Conservation (phyloP, 1,140 invertebrate genomes). For the Diuraphis noxia region DNA sequence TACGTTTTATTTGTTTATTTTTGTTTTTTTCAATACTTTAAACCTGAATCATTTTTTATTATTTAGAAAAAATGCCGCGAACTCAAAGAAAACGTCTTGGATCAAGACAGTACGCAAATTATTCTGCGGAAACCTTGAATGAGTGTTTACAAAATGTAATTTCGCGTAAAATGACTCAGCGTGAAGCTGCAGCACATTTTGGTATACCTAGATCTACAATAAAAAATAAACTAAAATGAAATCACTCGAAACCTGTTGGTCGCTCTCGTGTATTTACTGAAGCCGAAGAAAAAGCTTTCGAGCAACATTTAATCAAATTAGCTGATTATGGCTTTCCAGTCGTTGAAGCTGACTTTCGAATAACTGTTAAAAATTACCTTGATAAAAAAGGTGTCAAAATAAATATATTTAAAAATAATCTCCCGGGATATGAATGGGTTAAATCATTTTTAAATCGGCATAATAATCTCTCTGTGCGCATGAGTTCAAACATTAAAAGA, state of each 20-base stretch:
- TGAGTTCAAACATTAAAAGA: constrained; percentile 54
- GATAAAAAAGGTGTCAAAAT: constrained; percentile 37
- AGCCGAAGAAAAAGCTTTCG: constrained; percentile 42
- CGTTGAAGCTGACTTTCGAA: constrained; percentile 16
- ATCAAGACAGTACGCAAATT: not conserved
- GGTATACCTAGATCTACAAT: not conserved
- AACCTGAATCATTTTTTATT: too few species aligned
- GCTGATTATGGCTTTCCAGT: constrained; percentile 53
- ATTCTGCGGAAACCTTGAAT: not conserved
- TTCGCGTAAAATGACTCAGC: not conserved
- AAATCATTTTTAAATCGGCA: constrained; percentile 50
- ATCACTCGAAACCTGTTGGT: not conserved
- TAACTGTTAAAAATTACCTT: constrained; percentile 17
- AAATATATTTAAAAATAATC: constrained; percentile 50
- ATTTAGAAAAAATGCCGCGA: too few species aligned
- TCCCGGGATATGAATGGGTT: constrained; percentile 44
- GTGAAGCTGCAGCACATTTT: not conserved
- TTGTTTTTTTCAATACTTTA: too few species aligned
- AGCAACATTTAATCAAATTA: constrained; percentile 32
- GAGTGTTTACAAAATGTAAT: not conserved
- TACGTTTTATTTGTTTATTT: too few species aligned
- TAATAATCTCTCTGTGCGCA: constrained; percentile 9
- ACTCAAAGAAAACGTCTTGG: too few species aligned
- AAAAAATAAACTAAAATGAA: not conserved
- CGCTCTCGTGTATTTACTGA: not conserved